Percentiles rank a stretch among this genome's conserved stretches.
These are phyloP conservation scores for Maconellicoccus hirsutus DNA, from an alignment of 1,140 invertebrate genomes.

Conservation along the genomic window DNA sequence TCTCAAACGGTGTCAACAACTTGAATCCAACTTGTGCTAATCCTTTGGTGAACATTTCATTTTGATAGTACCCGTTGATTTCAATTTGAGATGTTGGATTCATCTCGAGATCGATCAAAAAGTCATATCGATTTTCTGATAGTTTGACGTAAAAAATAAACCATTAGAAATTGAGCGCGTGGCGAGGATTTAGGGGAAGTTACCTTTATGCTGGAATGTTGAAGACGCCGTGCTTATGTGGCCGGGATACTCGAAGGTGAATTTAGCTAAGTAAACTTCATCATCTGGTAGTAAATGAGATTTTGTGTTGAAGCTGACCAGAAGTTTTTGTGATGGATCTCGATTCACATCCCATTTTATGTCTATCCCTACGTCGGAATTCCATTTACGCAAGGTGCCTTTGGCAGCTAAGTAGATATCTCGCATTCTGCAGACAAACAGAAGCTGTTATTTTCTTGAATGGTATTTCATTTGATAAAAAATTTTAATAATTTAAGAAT, in stretches of 20 bases:
- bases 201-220: background rate
- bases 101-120: conserved; percentile 47
- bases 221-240: conserved; percentile 34
- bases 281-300: conserved; percentile 34
- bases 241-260: conserved; percentile 58
- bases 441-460: too few species aligned
- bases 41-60: conserved; percentile 37
- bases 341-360: conserved; percentile 72
- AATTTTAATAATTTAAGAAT: too few species aligned
- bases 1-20: conserved; percentile 54
- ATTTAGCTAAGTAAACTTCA: conserved; percentile 45
- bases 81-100: conserved; percentile 40
- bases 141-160: too few species aligned
- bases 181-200: background rate
- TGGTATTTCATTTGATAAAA: too few species aligned
- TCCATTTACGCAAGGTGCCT: conserved; percentile 41
- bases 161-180: too few species aligned
- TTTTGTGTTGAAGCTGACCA: conserved; percentile 41
- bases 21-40: conserved; percentile 38
- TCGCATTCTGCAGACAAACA: conserved; percentile 46
- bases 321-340: conserved; percentile 56
- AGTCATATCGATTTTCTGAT: background rate
- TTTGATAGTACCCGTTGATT: conserved; percentile 40
- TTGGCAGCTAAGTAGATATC: conserved; percentile 55
- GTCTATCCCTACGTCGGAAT: conserved; percentile 51